These are phyloP conservation scores for Drosophila melanica DNA, from an alignment of 1,140 invertebrate genomes.

Conservation along the genomic window DNA sequence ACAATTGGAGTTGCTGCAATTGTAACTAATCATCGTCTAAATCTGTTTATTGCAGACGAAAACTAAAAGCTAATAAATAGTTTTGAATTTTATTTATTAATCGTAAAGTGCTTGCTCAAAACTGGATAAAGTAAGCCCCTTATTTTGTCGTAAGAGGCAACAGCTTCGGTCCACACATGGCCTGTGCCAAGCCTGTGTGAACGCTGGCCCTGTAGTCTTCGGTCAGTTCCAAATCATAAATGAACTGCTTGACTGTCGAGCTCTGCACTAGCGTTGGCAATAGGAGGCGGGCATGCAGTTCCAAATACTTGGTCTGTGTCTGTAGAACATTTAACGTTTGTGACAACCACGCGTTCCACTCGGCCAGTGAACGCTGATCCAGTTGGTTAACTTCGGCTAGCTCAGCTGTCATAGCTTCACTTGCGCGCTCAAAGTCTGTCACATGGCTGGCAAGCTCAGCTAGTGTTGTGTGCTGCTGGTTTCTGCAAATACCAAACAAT, in stretches of 20 bases:
- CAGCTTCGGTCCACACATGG: constrained; percentile 2
- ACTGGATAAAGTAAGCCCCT: background rate
- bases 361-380: background rate
- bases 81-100: background rate
- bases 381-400: background rate
- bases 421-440: constrained; percentile 13
- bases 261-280: constrained; percentile 15
- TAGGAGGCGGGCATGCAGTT: constrained; percentile 20
- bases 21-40: background rate
- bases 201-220: constrained; percentile 25
- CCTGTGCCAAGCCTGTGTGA: constrained; percentile 22
- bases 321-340: constrained; percentile 31
- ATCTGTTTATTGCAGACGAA: background rate
- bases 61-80: background rate
- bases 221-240: constrained; percentile 15
- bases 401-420: constrained; percentile 1
- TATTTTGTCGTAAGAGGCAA: background rate
- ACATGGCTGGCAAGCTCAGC: constrained; percentile 14
- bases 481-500: constrained; percentile 6
- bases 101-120: background rate
- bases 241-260: constrained; percentile 26
- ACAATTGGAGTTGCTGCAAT: background rate
- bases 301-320: constrained; percentile 43
- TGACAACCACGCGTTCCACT: constrained; percentile 29
- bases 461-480: constrained; percentile 1